phyloP scores from a whole-genome alignment of 23 tunicate genomes.

The Styela clava region DNA sequence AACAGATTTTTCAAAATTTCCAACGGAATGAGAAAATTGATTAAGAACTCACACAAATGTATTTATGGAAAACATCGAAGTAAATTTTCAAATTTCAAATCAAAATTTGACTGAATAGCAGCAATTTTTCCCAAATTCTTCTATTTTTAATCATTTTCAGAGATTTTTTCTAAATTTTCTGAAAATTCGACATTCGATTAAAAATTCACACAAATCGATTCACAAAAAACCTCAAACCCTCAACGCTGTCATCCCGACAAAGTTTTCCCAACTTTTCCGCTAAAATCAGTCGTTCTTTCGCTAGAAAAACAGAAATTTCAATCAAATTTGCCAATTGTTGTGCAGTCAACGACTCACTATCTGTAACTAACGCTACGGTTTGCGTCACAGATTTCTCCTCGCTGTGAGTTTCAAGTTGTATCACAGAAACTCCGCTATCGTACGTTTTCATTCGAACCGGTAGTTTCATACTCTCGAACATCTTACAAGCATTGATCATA shows the following conservation, averaged over 20 bases:
- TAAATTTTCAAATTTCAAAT: no score
- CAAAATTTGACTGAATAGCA: no score
- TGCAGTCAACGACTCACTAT: conserved; percentile 60
- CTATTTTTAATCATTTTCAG: no score
- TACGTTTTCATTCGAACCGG: conserved; percentile 51
- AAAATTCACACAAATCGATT: conserved; percentile 46
- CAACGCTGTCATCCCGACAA: conserved; percentile 80
- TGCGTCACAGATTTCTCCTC: conserved; percentile 56
- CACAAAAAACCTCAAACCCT: conserved; percentile 79
- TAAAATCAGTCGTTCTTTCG: conserved; percentile 72
- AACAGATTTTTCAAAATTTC: no score
- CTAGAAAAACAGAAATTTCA: conserved; percentile 73
- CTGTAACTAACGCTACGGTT: conserved; percentile 51
- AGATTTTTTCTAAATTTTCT: no score
- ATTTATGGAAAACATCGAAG: no score
- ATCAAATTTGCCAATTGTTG: conserved; percentile 68
- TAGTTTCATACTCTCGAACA: conserved; percentile 48
- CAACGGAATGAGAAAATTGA: no score
- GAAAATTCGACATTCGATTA: no score
- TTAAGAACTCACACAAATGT: no score
- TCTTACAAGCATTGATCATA: conserved; percentile 67
- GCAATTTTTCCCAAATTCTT: no score
- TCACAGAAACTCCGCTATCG: conserved; percentile 79
- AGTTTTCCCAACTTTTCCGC: conserved; percentile 57
- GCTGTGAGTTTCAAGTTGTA: conserved; percentile 61